Conservation (phyloP, 2,888 invertebrate genomes). For the Leucophenga maculata region DNA sequence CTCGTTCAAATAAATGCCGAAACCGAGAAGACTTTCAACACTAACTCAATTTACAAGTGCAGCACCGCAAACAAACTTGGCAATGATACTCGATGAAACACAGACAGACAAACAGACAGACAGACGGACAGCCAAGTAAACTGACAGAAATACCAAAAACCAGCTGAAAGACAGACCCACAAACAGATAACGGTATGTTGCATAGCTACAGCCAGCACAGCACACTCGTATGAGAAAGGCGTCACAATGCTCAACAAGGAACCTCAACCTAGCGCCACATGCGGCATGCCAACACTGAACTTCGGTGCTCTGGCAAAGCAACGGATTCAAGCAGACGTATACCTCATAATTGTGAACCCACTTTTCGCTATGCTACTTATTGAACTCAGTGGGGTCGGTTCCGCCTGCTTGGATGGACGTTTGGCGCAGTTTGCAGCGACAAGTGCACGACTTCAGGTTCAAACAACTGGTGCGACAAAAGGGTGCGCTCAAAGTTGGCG, state of each 20-base stretch:
- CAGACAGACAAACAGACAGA: conserved; percentile 1
- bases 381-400: neutral
- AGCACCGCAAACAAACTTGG: conserved; percentile 7
- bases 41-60: conserved; percentile 23
- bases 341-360: neutral
- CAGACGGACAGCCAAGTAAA: neutral
- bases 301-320: neutral
- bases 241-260: too few species aligned
- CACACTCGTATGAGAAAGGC: too few species aligned
- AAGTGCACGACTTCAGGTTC: neutral
- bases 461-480: neutral
- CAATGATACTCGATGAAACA: neutral
- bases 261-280: too few species aligned
- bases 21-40: conserved; percentile 8
- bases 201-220: neutral
- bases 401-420: neutral
- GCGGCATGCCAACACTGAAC: conserved; percentile 10
- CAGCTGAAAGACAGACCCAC: neutral
- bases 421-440: neutral
- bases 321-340: neutral
- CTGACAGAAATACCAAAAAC: neutral
- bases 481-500: neutral
- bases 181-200: neutral
- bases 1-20: conserved; percentile 10
- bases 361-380: too few species aligned